Evolutionary conservation across 1,140 invertebrate species (phyloP).

Genomic region (Acyrthosiphon pisum): DNA sequence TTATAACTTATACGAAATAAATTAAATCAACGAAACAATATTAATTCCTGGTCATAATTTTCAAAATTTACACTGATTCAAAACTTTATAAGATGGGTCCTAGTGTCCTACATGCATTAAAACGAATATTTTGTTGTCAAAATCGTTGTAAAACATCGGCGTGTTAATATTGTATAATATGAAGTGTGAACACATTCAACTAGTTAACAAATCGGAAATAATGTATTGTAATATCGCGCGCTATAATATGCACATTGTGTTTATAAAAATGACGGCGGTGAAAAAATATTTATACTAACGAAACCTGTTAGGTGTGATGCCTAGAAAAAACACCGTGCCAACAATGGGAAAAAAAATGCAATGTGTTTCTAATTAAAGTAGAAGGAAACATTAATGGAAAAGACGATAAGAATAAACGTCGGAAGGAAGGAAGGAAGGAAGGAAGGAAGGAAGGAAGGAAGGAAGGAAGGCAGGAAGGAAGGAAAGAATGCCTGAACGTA

Average conservation of each 20-base stretch:
- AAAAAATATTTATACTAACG: background rate
- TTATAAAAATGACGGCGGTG: background rate
- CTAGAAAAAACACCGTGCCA: background rate
- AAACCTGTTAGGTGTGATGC: slow-evolving; percentile 3
- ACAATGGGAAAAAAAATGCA: slow-evolving; percentile 4
- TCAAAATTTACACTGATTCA: background rate
- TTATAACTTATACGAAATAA: background rate
- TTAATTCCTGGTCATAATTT: background rate
- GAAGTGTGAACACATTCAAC: background rate
- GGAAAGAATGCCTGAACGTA: slow-evolving; percentile 55
- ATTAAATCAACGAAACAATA: background rate
- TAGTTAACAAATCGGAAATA: slow-evolving; percentile 19
- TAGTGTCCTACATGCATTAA: background rate
- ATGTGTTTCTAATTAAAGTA: slow-evolving; percentile 44
- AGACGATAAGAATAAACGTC: slow-evolving; percentile 54
- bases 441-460: slow-evolving; percentile 52
- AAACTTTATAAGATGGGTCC: background rate
- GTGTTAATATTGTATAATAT: background rate
- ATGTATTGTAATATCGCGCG: background rate
- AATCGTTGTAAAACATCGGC: background rate
- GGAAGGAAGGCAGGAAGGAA: slow-evolving; percentile 48
- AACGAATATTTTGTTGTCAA: background rate
- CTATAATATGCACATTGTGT: background rate
- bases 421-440: slow-evolving; percentile 53
- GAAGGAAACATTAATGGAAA: slow-evolving; percentile 50